A percentile compares a stretch with the other conserved stretches of the same genome.
Evolutionary conservation across 1,140 invertebrate species (phyloP).

Genomic region (Drosophila chauvacae): DNA sequence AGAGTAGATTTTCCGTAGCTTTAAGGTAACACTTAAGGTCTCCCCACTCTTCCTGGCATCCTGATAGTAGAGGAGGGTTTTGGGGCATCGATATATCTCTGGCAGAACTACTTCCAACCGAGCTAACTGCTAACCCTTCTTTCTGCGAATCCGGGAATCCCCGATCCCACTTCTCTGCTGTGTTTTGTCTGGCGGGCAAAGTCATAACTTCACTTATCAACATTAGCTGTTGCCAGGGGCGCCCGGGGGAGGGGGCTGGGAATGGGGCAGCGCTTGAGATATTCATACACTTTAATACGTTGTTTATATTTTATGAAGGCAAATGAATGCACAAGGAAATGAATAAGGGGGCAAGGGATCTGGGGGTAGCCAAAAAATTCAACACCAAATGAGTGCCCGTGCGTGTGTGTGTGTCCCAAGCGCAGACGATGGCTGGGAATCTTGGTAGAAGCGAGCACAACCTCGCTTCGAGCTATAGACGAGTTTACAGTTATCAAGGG

Average conservation of each 20-base stretch:
- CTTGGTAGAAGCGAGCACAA: slow-evolving; percentile 63
- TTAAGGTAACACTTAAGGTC: not conserved
- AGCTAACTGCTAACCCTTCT: slow-evolving; percentile 13
- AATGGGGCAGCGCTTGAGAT: slow-evolving; percentile 52
- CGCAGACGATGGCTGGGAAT: slow-evolving; percentile 37
- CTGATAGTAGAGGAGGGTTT: not conserved
- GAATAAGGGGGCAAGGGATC: slow-evolving; percentile 23
- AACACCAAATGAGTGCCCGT: slow-evolving; percentile 60
- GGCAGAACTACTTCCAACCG: slow-evolving; percentile 9
- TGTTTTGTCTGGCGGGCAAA: slow-evolving; percentile 74
- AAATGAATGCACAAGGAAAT: slow-evolving; percentile 83
- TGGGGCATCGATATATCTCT: slow-evolving; percentile 7
- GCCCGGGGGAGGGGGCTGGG: not conserved
- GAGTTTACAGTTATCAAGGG: slow-evolving; percentile 84
- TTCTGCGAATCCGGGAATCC: not conserved
- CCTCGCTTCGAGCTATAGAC: slow-evolving; percentile 84
- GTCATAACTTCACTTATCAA: slow-evolving; percentile 83
- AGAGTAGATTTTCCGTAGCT: not conserved
- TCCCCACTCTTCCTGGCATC: not conserved
- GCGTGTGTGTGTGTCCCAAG: slow-evolving; percentile 46
- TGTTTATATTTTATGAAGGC: slow-evolving; percentile 82
- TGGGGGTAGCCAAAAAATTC: slow-evolving; percentile 65
- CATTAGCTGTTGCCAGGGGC: slow-evolving; percentile 71
- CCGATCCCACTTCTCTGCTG: slow-evolving; percentile 3
- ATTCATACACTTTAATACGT: slow-evolving; percentile 82